These are phyloP conservation scores for Larimichthys polyactis DNA, from an alignment of 2,113 vertebrate genomes.

Conservation along the genomic window DNA sequence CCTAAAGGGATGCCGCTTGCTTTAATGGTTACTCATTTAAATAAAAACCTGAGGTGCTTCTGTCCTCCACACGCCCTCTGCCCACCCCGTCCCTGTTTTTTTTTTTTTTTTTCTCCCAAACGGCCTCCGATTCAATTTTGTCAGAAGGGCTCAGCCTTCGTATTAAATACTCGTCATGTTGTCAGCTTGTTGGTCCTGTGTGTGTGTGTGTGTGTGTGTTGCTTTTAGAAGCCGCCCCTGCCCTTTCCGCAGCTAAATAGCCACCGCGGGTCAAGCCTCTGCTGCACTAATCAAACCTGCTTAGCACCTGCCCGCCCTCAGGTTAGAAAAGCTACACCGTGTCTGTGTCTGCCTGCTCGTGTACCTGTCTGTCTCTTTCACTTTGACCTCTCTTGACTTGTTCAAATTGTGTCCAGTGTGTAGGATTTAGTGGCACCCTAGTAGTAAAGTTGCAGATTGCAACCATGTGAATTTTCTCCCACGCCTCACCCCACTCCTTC, in stretches of 20 bases:
- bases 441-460: too few species aligned
- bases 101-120: slow-evolving; percentile 5
- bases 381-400: slow-evolving; percentile 32
- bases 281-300: slow-evolving; percentile 89
- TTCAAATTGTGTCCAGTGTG: background rate
- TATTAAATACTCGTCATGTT: slow-evolving; percentile 51
- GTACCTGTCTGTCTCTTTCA: slow-evolving; percentile 24
- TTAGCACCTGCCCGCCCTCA: slow-evolving; percentile 80
- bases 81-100: background rate
- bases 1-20: slow-evolving; percentile 47
- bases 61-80: background rate
- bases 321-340: slow-evolving; percentile 71
- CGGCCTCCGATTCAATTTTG: slow-evolving; percentile 58
- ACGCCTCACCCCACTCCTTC: too few species aligned
- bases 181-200: slow-evolving; percentile 69
- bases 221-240: slow-evolving; percentile 89
- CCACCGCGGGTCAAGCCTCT: slow-evolving; percentile 84
- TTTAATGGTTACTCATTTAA: slow-evolving; percentile 66
- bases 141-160: slow-evolving; percentile 40
- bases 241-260: slow-evolving; percentile 86
- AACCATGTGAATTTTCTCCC: too few species aligned
- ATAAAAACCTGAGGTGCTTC: slow-evolving; percentile 54
- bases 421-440: too few species aligned
- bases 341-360: slow-evolving; percentile 39
- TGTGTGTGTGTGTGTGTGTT: slow-evolving; percentile 67